Conservation (phyloP, 2,113 vertebrate genomes). For the Cyanistes caeruleus region DNA sequence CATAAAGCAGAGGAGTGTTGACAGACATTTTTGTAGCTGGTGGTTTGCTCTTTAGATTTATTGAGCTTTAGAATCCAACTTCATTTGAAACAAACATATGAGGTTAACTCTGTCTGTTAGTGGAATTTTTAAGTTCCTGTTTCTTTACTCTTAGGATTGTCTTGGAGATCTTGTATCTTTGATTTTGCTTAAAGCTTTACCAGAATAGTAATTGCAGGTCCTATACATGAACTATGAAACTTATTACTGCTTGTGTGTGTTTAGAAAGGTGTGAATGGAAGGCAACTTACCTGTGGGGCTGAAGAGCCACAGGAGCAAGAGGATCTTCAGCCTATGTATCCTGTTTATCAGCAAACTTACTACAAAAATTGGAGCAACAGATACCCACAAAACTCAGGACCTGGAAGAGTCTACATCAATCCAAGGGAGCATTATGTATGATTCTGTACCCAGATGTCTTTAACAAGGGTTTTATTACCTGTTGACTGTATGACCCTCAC, state of each 20-base stretch:
- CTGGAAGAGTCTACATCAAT: conserved; percentile 70
- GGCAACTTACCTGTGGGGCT: conserved; percentile 51
- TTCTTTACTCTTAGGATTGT: not conserved
- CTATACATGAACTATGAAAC: not conserved
- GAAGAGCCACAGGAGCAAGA: conserved; percentile 60
- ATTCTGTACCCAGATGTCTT: not conserved
- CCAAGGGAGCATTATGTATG: conserved; percentile 78
- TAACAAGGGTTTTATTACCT: not conserved
- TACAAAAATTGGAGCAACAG: conserved; percentile 63
- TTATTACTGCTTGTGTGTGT: conserved; percentile 29
- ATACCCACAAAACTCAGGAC: not conserved
- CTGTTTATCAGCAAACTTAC: conserved; percentile 62
- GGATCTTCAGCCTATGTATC: conserved; percentile 53
- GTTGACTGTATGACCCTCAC: not conserved
- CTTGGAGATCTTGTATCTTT: not conserved
- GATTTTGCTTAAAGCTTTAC: not conserved
- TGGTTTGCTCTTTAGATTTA: not conserved
- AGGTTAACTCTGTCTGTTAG: not conserved
- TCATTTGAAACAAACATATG: not conserved
- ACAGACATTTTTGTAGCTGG: not conserved
- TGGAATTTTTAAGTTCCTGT: not conserved
- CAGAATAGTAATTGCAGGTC: not conserved
- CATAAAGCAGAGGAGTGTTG: not conserved
- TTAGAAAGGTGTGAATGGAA: conserved; percentile 72
- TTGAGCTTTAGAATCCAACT: not conserved